Percentiles rank a stretch among this genome's conserved stretches.
Evolutionary conservation across 2,113 vertebrate genomes (phyloP).

Genomic region (Bufo bufo): DNA sequence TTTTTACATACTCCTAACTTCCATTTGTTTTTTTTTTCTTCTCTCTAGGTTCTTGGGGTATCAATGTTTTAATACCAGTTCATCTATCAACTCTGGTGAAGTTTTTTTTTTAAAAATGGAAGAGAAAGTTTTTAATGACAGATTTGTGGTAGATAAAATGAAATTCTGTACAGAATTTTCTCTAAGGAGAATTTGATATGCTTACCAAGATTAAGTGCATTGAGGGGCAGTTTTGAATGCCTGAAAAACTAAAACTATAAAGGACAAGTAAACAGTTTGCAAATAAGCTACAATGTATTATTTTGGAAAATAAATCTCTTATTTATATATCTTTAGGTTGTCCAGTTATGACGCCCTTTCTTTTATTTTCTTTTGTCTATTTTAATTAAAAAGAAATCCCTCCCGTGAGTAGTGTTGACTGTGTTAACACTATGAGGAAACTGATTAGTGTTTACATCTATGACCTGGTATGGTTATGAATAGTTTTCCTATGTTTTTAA

Average conservation of each 20-base stretch:
- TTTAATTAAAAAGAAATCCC: constrained; percentile 5
- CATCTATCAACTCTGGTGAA: constrained; percentile 84
- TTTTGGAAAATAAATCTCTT: constrained; percentile 69
- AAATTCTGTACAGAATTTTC: constrained; percentile 97
- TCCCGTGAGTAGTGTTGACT: constrained; percentile 3
- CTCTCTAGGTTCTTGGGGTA: constrained; percentile 94
- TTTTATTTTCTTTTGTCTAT: constrained; percentile 66
- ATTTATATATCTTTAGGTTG: constrained; percentile 80
- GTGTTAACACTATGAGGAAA: not conserved
- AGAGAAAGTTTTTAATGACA: constrained; percentile 86
- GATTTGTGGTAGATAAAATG: constrained; percentile 91
- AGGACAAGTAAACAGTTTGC: constrained; percentile 86
- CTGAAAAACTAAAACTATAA: constrained; percentile 81
- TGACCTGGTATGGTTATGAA: constrained; percentile 37
- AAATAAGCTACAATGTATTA: constrained; percentile 81
- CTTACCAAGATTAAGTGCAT: constrained; percentile 90
- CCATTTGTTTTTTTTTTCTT: constrained; percentile 63
- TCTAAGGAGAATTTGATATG: constrained; percentile 91
- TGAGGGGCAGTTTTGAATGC: constrained; percentile 98
- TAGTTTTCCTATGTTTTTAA: constrained; percentile 4
- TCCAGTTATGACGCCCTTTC: constrained; percentile 71
- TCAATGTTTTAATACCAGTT: constrained; percentile 97
- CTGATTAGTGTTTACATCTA: not conserved
- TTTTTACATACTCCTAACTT: constrained; percentile 63
- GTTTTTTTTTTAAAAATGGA: constrained; percentile 84